Percentiles rank a stretch among this genome's conserved stretches.
These are phyloP conservation scores for Meloidogyne floridensis DNA, from an alignment of 1,140 invertebrate species.

Conservation along the genomic window DNA sequence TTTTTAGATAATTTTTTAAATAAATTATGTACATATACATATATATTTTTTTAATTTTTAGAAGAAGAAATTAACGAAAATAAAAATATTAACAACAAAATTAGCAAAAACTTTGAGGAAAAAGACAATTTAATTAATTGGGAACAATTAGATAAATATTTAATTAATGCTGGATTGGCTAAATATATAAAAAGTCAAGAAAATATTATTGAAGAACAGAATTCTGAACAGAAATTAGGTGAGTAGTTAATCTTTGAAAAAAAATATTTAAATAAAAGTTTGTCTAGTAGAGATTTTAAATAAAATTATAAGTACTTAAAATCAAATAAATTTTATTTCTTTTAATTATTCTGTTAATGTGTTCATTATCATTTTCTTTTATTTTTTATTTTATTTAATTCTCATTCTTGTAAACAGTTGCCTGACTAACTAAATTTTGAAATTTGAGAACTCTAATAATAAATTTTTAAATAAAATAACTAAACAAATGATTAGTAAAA, in stretches of 20 bases:
- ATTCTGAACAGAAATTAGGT: background rate
- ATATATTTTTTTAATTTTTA: background rate
- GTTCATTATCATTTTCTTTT: background rate
- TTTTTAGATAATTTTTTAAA: background rate
- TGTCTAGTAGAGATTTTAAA: too few relatives aligned
- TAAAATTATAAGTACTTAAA: too few relatives aligned
- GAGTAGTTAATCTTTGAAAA: too few relatives aligned
- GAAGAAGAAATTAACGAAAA: background rate
- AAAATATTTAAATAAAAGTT: too few relatives aligned
- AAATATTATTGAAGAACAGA: background rate
- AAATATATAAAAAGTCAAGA: background rate
- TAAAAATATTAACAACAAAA: background rate
- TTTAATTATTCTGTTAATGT: conserved; percentile 5
- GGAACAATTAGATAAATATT: conserved; percentile 3
- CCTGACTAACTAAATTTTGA: background rate
- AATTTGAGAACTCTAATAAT: conserved; percentile 1
- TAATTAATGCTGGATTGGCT: background rate
- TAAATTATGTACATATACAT: too few relatives aligned
- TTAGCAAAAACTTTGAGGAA: background rate
- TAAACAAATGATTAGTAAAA: background rate
- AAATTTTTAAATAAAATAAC: background rate
- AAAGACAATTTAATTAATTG: background rate
- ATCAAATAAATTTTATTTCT: background rate
- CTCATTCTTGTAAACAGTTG: background rate
- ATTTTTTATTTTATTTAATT: background rate